These are phyloP conservation scores for Amyelois transitella DNA, from an alignment of 1,140 invertebrate species.

Conservation along the genomic window DNA sequence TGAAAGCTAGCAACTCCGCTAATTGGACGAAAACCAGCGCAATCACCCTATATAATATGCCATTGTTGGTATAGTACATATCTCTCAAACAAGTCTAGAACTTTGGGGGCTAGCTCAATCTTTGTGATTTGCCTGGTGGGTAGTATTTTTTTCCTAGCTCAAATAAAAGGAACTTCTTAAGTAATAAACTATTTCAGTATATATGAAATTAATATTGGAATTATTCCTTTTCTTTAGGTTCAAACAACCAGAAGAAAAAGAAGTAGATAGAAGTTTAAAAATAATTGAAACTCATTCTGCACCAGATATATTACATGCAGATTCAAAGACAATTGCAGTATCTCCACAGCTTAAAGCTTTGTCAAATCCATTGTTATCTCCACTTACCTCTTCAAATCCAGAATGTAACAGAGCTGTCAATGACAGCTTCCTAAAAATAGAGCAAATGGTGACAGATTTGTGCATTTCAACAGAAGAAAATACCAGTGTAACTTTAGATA, in stretches of 20 bases:
- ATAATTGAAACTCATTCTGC: constrained; percentile 49
- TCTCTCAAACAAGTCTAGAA: no score
- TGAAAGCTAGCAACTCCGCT: no score
- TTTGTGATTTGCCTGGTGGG: no score
- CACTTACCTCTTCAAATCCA: neutral
- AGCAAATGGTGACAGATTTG: constrained; percentile 36
- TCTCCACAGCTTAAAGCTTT: constrained; percentile 2
- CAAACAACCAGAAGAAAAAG: constrained; percentile 11
- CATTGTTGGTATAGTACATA: no score
- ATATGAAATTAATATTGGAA: neutral
- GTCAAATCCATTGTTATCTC: constrained; percentile 8
- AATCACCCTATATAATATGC: no score
- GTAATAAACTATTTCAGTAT: no score
- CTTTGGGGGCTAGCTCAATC: no score
- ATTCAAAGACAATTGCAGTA: neutral
- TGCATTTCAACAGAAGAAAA: constrained; percentile 20
- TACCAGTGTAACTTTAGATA: constrained; percentile 24
- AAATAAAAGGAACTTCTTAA: no score
- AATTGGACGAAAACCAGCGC: no score
- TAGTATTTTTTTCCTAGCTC: no score
- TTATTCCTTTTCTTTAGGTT: constrained; percentile 18
- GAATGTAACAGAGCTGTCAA: constrained; percentile 10
- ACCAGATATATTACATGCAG: constrained; percentile 23
- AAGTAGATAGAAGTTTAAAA: constrained; percentile 23
- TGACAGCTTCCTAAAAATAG: constrained; percentile 45